Evolutionary conservation across 2,113 vertebrate genomes (phyloP).

Genomic region (Myiozetetes cayanensis): DNA sequence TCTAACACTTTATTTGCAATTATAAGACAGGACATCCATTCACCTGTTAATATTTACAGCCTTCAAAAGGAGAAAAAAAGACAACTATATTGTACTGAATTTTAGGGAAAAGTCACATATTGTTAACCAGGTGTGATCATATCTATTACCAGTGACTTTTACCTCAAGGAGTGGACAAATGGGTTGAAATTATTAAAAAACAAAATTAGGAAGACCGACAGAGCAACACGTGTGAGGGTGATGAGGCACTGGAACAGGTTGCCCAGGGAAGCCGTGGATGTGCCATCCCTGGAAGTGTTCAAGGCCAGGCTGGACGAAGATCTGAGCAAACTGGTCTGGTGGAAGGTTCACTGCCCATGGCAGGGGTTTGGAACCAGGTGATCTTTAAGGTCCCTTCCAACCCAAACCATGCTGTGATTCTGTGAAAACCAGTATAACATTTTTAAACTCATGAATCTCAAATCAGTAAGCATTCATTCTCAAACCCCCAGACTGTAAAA

Average conservation of each 20-base stretch:
- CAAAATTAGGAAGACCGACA: not conserved
- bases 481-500: not conserved
- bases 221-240: not conserved
- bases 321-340: not conserved
- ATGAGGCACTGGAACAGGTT: not conserved
- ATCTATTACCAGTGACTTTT: not conserved
- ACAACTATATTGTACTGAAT: not conserved
- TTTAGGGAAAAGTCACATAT: not conserved
- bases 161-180: not conserved
- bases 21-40: not conserved
- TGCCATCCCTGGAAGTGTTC: not conserved
- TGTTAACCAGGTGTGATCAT: not conserved
- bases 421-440: not conserved
- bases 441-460: not conserved
- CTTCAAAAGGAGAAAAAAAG: not conserved
- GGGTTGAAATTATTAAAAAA: not conserved
- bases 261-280: not conserved
- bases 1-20: not conserved
- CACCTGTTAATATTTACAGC: not conserved
- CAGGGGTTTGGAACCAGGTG: not conserved
- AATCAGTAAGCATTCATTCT: not conserved
- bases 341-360: not conserved
- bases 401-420: not conserved
- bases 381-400: not conserved
- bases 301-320: not conserved